Evolutionary conservation across 1,140 invertebrate species (phyloP).

Genomic region (Drosophila simulans): DNA sequence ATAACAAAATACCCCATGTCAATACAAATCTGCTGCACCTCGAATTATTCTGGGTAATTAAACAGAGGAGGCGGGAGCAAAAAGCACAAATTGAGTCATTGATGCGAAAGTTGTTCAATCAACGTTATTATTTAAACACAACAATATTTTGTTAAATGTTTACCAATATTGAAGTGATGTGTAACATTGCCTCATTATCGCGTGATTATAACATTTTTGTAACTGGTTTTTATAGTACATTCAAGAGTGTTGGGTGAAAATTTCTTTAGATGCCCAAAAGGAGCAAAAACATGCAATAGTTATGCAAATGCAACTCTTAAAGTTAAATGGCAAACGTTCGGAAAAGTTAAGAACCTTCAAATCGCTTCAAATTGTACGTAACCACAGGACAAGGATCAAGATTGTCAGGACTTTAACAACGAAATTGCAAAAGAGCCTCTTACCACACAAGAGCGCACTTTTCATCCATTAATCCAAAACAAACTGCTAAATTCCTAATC

Average conservation of each 20-base stretch:
- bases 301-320: neutral
- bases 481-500: constrained; percentile 22
- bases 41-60: constrained; percentile 14
- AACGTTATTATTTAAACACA: constrained; percentile 1
- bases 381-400: neutral
- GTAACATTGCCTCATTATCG: no score
- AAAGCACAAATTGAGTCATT: constrained; percentile 1
- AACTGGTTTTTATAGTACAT: no score
- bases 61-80: neutral
- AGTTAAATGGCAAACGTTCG: neutral
- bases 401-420: neutral
- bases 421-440: neutral
- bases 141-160: neutral
- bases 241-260: no score
- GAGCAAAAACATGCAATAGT: neutral
- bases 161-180: neutral
- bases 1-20: neutral
- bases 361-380: neutral
- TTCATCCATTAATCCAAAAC: constrained; percentile 10
- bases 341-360: neutral
- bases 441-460: neutral
- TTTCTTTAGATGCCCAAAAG: no score
- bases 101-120: constrained; percentile 6
- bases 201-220: no score
- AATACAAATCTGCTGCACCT: neutral